Evolutionary conservation across 2,888 invertebrate species (phyloP).

Genomic region (Ophion costatus): DNA sequence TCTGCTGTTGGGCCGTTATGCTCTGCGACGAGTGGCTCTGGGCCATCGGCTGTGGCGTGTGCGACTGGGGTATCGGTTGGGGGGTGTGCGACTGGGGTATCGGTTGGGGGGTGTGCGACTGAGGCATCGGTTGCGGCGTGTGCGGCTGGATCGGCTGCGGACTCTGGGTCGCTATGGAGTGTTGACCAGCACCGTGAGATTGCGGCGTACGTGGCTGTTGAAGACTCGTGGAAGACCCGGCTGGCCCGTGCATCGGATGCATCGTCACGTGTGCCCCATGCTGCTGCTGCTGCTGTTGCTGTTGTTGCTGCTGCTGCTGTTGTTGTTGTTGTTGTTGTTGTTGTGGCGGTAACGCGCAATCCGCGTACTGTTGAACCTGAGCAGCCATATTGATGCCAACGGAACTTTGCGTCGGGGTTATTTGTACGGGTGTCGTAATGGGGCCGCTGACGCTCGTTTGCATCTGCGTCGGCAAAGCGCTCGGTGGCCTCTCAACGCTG

Average conservation of each 20-base stretch:
- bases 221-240: constrained; percentile 76
- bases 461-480: constrained; percentile 84
- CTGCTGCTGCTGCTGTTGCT: constrained; percentile 81
- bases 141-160: constrained; percentile 80
- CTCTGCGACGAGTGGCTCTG: constrained; percentile 80
- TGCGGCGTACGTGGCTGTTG: constrained; percentile 84
- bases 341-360: constrained; percentile 89
- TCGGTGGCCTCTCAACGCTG: constrained; percentile 87
- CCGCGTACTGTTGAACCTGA: constrained; percentile 84
- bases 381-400: constrained; percentile 72
- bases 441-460: constrained; percentile 73
- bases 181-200: constrained; percentile 75
- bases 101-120: constrained; percentile 79
- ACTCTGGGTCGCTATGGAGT: constrained; percentile 71
- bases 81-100: constrained; percentile 79
- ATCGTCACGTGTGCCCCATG: constrained; percentile 81
- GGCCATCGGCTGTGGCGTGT: constrained; percentile 78
- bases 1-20: constrained; percentile 76
- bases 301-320: too few relatives aligned
- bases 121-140: constrained; percentile 79
- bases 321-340: background rate
- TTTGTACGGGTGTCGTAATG: constrained; percentile 76
- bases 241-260: constrained; percentile 82
- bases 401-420: constrained; percentile 73
- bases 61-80: constrained; percentile 77